Percentiles rank a stretch among this genome's conserved stretches.
These are phyloP conservation scores for Phymastichus coffea DNA, from an alignment of 1,140 invertebrate genomes.

Conservation along the genomic window DNA sequence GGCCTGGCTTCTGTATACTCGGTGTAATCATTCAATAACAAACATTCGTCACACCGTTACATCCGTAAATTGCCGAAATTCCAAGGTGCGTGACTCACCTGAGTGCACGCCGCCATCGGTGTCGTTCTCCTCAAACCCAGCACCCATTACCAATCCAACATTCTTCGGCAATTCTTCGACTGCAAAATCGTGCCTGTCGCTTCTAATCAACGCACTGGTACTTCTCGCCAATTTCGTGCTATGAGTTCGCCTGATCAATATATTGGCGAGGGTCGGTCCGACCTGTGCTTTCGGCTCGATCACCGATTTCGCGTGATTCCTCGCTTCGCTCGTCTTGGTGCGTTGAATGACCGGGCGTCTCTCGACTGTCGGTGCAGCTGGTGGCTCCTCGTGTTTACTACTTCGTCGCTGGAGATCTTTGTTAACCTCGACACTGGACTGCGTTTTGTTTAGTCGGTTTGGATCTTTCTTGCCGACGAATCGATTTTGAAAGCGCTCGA, in stretches of 20 bases:
- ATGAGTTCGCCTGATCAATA: constrained; percentile 65
- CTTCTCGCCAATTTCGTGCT: constrained; percentile 71
- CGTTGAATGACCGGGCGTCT: constrained; percentile 3
- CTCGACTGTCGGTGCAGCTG: background rate
- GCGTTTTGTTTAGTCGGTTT: constrained; percentile 41
- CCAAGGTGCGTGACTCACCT: too few relatives aligned
- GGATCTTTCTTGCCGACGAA: constrained; percentile 46
- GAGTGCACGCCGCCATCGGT: constrained; percentile 66
- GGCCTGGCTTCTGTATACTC: too few relatives aligned
- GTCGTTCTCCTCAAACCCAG: constrained; percentile 52
- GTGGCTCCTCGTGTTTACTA: constrained; percentile 8
- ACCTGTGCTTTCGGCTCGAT: background rate
- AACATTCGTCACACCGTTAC: too few relatives aligned
- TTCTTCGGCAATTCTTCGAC: too few relatives aligned
- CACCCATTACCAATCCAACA: constrained; percentile 1
- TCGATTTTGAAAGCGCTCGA: constrained; percentile 51
- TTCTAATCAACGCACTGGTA: constrained; percentile 48
- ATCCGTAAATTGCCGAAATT: too few relatives aligned
- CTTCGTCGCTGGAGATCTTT: too few relatives aligned
- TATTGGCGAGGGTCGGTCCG: constrained; percentile 38
- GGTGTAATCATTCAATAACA: too few relatives aligned
- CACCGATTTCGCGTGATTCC: constrained; percentile 23
- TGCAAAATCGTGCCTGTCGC: constrained; percentile 31
- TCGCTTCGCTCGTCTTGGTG: constrained; percentile 9
- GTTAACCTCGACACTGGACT: too few relatives aligned